phyloP scores from a whole-genome alignment of 2,888 invertebrate species.

The Aphodius sticticus region DNA sequence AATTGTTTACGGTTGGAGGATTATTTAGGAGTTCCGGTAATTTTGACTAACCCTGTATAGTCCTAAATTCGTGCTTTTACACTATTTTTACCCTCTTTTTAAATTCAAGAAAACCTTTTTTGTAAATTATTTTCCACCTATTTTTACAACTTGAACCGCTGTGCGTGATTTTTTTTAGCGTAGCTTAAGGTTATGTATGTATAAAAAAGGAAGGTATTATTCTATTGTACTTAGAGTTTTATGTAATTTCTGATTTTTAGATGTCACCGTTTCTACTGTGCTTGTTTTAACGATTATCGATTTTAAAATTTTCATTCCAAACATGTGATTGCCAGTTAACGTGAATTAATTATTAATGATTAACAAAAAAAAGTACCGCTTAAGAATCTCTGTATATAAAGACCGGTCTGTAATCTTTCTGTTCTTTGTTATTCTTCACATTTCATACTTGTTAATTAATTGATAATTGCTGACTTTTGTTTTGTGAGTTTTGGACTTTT shows the following conservation, averaged over 20 bases:
- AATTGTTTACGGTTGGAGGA: too few relatives aligned
- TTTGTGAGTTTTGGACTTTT: background rate
- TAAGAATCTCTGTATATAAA: constrained; percentile 4
- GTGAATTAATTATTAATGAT: background rate
- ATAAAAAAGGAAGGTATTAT: constrained; percentile 5
- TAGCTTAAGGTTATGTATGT: background rate
- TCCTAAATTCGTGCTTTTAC: too few relatives aligned
- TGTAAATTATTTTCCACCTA: too few relatives aligned
- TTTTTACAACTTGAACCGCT: too few relatives aligned
- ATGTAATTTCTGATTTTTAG: constrained; percentile 6
- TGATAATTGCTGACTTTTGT: background rate
- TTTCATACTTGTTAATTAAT: background rate
- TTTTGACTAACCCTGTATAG: too few relatives aligned
- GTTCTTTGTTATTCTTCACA: background rate
- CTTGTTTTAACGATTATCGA: background rate
- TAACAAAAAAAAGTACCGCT: background rate
- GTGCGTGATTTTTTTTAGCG: background rate
- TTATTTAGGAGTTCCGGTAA: too few relatives aligned
- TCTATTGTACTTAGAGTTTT: background rate
- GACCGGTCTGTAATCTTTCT: background rate
- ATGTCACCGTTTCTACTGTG: background rate
- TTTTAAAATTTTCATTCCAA: background rate
- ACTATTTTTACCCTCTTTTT: too few relatives aligned
- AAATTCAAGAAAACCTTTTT: too few relatives aligned
- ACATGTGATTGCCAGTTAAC: background rate